Conservation (phyloP, 1,140 invertebrate genomes). For the Drosophila ohnishii region DNA sequence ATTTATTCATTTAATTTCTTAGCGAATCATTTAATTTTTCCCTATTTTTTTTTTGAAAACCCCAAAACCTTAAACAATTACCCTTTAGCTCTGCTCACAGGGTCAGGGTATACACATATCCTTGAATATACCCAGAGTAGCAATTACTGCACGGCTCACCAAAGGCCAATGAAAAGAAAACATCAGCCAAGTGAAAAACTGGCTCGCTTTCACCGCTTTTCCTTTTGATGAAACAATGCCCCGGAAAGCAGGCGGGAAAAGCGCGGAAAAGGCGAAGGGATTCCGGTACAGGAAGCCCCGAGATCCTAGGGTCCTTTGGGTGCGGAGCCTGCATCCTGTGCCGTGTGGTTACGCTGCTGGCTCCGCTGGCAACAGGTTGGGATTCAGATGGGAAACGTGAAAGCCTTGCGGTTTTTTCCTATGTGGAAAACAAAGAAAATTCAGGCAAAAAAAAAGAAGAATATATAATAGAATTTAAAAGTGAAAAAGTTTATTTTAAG, state of each 20-base stretch:
- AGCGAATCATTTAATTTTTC: neutral
- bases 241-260: conserved; percentile 1
- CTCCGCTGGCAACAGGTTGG: conserved; percentile 29
- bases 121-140: conserved; percentile 13
- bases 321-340: conserved; percentile 6
- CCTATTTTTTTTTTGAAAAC: neutral
- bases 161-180: conserved; percentile 63
- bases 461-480: neutral
- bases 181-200: conserved; percentile 37
- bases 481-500: neutral
- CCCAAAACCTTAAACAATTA: neutral
- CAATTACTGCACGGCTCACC: conserved; percentile 37
- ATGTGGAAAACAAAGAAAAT: conserved; percentile 1
- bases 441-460: neutral
- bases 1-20: neutral
- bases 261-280: conserved; percentile 5
- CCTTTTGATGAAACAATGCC: conserved; percentile 49
- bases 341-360: conserved; percentile 16
- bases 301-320: neutral
- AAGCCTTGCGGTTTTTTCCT: conserved; percentile 2
- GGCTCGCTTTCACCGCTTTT: conserved; percentile 18
- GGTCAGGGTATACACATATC: neutral
- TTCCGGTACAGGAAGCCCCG: conserved; percentile 14
- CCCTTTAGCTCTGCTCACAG: neutral
- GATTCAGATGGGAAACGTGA: neutral